These are phyloP conservation scores for Podarcis lilfordi DNA, from an alignment of 2,797 vertebrate genomes.

Conservation along the genomic window DNA sequence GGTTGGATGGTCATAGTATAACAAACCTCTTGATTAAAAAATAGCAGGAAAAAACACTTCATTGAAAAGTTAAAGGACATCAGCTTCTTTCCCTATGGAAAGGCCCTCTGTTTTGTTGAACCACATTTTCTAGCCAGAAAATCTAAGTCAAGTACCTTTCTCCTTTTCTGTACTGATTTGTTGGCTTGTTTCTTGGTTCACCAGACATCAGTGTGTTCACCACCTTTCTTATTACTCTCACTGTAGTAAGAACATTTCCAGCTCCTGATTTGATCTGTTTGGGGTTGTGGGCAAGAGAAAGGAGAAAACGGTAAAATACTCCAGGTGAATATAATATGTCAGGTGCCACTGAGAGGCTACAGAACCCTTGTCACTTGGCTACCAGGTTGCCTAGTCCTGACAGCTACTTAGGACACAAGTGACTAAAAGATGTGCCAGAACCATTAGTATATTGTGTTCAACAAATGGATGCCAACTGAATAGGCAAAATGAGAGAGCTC, in stretches of 20 bases:
- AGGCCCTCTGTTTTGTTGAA: conserved; percentile 52
- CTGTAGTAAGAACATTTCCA: conserved; percentile 39
- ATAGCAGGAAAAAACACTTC: not conserved
- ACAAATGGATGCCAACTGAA: not conserved
- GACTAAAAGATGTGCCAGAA: not conserved
- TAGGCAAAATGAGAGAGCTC: conserved; percentile 19
- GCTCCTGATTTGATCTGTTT: conserved; percentile 3
- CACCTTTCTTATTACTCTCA: not conserved
- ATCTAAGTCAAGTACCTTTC: conserved; percentile 37
- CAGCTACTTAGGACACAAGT: not conserved
- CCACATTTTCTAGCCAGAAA: conserved; percentile 44
- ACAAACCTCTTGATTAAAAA: not conserved
- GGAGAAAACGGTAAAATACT: conserved; percentile 52
- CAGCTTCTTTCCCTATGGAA: not conserved
- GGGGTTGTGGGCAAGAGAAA: not conserved
- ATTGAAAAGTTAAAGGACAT: conserved; percentile 6
- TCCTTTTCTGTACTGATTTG: conserved; percentile 11
- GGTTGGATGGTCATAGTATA: not conserved
- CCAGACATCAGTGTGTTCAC: conserved; percentile 1
- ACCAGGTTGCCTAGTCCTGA: not conserved
- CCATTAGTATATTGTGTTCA: not conserved
- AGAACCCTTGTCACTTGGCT: not conserved
- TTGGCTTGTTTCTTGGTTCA: conserved; percentile 47
- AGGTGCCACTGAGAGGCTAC: not conserved
- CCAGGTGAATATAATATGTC: not conserved